These are phyloP conservation scores for Taeniopygia guttata DNA, from an alignment of 2,797 vertebrate species.

Conservation along the genomic window DNA sequence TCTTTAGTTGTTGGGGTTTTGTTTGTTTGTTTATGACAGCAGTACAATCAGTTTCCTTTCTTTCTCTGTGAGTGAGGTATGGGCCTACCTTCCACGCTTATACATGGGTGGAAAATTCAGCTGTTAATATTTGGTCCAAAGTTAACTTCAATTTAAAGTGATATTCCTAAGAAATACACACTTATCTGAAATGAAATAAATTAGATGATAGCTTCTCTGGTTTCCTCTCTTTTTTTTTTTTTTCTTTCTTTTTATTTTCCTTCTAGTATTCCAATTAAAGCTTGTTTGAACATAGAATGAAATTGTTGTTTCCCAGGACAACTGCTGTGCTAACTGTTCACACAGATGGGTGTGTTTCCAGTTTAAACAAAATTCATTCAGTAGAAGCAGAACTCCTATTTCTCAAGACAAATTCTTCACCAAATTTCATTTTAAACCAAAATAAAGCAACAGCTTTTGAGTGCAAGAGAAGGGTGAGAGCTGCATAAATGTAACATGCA, in stretches of 20 bases:
- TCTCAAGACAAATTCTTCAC: slow-evolving; percentile 10
- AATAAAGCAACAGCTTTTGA: slow-evolving; percentile 8
- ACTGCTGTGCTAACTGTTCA: slow-evolving; percentile 7
- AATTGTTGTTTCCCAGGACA: neutral
- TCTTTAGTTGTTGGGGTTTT: neutral
- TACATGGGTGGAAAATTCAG: neutral
- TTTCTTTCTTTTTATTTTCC: too few species aligned
- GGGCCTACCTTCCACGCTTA: neutral
- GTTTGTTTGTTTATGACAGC: neutral
- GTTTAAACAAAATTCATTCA: neutral
- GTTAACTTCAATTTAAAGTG: neutral
- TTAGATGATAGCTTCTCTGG: neutral
- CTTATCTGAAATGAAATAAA: neutral
- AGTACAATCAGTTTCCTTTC: neutral
- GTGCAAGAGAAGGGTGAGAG: slow-evolving; percentile 28
- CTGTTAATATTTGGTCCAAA: neutral
- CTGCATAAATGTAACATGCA: slow-evolving; percentile 26
- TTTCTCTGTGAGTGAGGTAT: neutral
- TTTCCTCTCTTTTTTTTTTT: neutral
- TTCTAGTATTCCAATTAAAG: neutral
- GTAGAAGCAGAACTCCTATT: neutral
- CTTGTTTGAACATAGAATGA: neutral
- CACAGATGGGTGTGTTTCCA: neutral
- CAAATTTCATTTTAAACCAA: neutral
- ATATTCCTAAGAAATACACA: neutral